Evolutionary conservation across 2,888 invertebrate species (phyloP), one percentile per base, ranked within the genome.

Genomic region (Drosophila basisetae): DNA sequence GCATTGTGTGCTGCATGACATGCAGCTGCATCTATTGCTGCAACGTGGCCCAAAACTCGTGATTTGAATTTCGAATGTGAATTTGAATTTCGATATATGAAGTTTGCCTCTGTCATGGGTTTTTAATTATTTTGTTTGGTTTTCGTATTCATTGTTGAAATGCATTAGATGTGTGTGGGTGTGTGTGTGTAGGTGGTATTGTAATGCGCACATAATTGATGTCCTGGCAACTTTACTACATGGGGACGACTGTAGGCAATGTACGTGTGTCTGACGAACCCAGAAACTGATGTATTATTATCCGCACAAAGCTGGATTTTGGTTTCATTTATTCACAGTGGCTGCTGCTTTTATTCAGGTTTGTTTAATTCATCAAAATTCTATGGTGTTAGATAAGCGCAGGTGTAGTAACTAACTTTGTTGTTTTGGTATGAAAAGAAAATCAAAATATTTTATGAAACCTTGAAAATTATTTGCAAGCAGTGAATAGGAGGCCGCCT

Each of bases 71-170:
- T 84, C 68, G 81, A 70, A 78, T 88, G 80, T 80, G 70, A 75
- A 83, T 82, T 73, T 84, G 76, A 75, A 87, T 84, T 85, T 82
- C 80, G 90, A 82, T 84, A 87, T 84, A 84, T 81, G 69, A 69
- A 70, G 65, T 61, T 69, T 71, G 60, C 50, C 59, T 77, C 31
- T 74, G 82, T 84, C 90, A 82, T 75, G 70, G 78, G 76, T 70
- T 85, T 85, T 85, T 88, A 90, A 90, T 90, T 90, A 88, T 89
- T 90, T 90, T 84, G 85, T 88, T 85, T 76, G 88, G 76, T 73
- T 82, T 76, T 72, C 58, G 55, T 39, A 53, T 28, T 59, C 65
- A 78, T 74, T 81, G 70, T 81, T 70, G 53, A 63, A 49, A 71
- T 71, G 39, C 52, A 43, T 72, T 39, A 58, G 10, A 22, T 47